phyloP scores from a whole-genome alignment of 1,140 invertebrate species.

The Drosophila tropicalis region DNA sequence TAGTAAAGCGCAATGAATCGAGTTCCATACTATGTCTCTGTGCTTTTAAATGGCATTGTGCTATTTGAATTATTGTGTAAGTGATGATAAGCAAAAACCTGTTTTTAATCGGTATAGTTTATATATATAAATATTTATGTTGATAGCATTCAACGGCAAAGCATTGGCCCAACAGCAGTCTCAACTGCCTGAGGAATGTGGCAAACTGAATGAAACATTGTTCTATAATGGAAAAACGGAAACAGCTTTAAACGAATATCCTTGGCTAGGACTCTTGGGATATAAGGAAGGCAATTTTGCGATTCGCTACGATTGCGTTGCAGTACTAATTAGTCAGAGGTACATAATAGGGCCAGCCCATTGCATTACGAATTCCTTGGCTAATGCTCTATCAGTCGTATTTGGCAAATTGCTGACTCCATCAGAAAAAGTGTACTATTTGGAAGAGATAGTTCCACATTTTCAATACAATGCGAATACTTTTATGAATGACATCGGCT shows the following conservation, averaged over 20 bases:
- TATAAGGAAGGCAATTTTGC: background rate
- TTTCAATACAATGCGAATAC: background rate
- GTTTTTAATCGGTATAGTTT: background rate
- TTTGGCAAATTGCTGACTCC: background rate
- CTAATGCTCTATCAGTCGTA: background rate
- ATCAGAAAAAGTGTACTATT: background rate
- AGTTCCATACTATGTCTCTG: background rate
- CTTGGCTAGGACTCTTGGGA: background rate
- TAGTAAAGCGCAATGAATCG: background rate
- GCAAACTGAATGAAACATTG: background rate
- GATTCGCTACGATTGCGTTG: background rate
- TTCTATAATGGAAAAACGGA: background rate
- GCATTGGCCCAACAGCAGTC: background rate
- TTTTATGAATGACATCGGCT: background rate
- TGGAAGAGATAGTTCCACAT: conserved; percentile 5
- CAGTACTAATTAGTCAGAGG: conserved; percentile 1
- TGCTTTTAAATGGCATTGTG: background rate
- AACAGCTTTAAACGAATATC: conserved; percentile 9
- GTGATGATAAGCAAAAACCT: background rate
- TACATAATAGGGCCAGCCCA: background rate
- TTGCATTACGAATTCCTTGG: background rate
- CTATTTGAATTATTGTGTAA: background rate
- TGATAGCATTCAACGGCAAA: background rate
- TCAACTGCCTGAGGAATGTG: background rate
- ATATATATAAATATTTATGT: too few species aligned